Percentiles rank a stretch among this genome's conserved stretches.
Evolutionary conservation across 2,888 invertebrate species (phyloP).

Genomic region (Phortica okadai): DNA sequence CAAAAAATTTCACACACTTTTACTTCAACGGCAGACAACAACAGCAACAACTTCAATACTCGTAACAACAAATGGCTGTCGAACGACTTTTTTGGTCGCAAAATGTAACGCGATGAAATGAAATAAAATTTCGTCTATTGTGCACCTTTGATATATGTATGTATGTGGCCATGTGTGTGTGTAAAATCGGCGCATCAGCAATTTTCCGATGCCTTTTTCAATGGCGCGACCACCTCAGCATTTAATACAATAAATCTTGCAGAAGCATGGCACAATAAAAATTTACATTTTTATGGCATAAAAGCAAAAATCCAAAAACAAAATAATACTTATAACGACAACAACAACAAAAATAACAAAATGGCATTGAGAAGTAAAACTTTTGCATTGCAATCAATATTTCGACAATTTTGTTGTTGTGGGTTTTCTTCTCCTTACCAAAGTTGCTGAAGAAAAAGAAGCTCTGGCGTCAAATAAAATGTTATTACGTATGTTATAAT

Average conservation of each 20-base stretch:
- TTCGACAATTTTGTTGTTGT: not conserved
- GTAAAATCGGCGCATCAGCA: conserved; percentile 59
- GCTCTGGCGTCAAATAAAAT: not conserved
- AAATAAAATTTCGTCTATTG: conserved; percentile 1
- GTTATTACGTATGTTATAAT: conserved; percentile 41
- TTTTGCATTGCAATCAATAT: conserved; percentile 53
- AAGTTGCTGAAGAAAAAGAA: conserved; percentile 28
- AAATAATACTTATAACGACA: conserved; percentile 10
- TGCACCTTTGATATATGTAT: not conserved
- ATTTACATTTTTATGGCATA: conserved; percentile 63
- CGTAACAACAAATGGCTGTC: not conserved
- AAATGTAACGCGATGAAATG: not conserved
- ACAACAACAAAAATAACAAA: conserved; percentile 23
- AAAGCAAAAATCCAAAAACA: conserved; percentile 21
- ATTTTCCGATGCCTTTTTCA: conserved; percentile 44
- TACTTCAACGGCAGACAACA: not conserved
- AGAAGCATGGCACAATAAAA: conserved; percentile 56
- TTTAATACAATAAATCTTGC: conserved; percentile 61
- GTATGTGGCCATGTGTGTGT: not conserved
- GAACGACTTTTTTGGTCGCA: not conserved
- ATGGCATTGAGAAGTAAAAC: conserved; percentile 15
- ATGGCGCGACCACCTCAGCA: conserved; percentile 22
- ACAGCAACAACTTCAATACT: not conserved
- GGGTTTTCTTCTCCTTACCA: conserved; percentile 36
- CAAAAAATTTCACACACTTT: not conserved